Evolutionary conservation across 2,113 vertebrate species (phyloP).

Genomic region (Aptenodytes patagonicus): DNA sequence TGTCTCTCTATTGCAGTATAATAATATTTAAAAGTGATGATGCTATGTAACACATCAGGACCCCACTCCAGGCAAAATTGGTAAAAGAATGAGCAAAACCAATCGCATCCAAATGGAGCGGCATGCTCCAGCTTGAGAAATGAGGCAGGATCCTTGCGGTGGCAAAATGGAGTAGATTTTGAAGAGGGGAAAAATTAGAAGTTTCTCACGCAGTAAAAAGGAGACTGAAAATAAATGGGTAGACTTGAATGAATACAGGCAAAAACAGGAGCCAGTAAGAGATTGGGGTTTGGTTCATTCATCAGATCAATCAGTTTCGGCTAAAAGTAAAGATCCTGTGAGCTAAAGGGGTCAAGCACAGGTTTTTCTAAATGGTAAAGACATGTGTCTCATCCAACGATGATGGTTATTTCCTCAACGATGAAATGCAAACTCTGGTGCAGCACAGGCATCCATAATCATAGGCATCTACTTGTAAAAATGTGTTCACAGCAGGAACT

Average conservation of each 20-base stretch:
- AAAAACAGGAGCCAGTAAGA: background rate
- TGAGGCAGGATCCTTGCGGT: background rate
- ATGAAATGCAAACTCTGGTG: background rate
- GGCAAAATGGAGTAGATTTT: background rate
- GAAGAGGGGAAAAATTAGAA: background rate
- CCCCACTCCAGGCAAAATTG: background rate
- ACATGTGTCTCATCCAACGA: fast-evolving
- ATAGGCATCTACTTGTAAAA: background rate
- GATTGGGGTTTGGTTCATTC: background rate
- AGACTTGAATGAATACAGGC: background rate
- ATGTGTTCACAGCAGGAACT: background rate
- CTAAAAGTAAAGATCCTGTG: background rate
- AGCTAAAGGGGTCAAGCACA: background rate
- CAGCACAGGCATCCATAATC: background rate
- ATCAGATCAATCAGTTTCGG: background rate
- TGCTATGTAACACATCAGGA: fast-evolving
- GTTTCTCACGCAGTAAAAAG: background rate
- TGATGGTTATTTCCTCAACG: background rate
- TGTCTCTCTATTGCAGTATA: background rate
- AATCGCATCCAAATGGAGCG: fast-evolving
- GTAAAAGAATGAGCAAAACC: background rate
- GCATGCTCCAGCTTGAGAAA: background rate
- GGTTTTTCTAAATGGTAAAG: background rate
- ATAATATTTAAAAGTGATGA: background rate
- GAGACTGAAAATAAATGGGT: background rate